Evolutionary conservation across 2,888 invertebrate genomes (phyloP).

Genomic region (Hydrotaea cyrtoneurina): DNA sequence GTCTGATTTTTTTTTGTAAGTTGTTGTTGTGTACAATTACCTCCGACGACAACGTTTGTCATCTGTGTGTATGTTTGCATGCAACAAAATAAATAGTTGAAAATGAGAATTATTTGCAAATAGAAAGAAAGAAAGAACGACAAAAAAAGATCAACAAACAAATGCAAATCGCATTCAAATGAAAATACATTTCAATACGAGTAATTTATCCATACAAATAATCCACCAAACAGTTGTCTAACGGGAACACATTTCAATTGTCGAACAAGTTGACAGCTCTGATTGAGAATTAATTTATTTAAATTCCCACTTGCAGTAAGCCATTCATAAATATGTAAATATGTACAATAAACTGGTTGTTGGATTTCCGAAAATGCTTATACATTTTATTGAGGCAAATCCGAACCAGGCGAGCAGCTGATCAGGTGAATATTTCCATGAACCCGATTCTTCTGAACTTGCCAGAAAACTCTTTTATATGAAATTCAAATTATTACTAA

Average conservation of each 20-base stretch:
- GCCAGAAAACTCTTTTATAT: too few species aligned
- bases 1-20: not conserved
- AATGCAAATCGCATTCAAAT: conserved; percentile 2
- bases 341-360: too few species aligned
- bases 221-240: not conserved
- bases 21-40: conserved; percentile 5
- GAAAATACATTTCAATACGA: not conserved
- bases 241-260: not conserved
- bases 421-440: too few species aligned
- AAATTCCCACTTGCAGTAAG: too few species aligned
- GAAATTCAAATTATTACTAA: too few species aligned
- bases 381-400: too few species aligned
- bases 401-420: too few species aligned
- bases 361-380: too few species aligned
- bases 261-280: not conserved
- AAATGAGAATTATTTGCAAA: conserved; percentile 3
- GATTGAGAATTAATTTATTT: not conserved
- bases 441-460: too few species aligned
- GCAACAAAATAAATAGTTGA: not conserved
- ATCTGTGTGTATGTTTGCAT: not conserved
- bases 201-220: not conserved
- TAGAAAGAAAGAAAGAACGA: not conserved
- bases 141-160: not conserved
- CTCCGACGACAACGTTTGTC: not conserved
- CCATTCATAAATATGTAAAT: too few species aligned